Conservation (phyloP, 2,888 invertebrate species). For the Podabrus alpinus region DNA sequence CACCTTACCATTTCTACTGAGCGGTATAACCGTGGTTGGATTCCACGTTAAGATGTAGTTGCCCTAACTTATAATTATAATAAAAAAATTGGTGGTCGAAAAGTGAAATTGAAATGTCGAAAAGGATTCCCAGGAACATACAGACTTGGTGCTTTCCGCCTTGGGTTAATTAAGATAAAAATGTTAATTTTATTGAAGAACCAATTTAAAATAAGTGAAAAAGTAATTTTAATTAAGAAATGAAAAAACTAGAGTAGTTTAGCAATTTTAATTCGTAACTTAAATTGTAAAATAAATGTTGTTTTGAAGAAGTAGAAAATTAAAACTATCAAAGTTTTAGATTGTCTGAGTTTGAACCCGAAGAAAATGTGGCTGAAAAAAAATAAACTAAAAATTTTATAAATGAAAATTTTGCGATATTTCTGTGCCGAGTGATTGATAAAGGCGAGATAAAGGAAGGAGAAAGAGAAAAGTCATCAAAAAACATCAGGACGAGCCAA, state of each 20-base stretch:
- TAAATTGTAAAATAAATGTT: neutral
- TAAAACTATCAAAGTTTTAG: neutral
- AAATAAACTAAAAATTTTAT: neutral
- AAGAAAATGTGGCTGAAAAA: neutral
- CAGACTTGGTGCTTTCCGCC: neutral
- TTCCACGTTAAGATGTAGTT: too few relatives aligned
- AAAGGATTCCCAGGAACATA: neutral
- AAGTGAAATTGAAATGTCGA: neutral
- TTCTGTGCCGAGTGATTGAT: constrained; percentile 27
- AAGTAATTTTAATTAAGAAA: neutral
- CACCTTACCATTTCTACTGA: too few relatives aligned
- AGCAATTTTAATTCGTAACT: neutral
- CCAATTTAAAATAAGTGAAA: neutral
- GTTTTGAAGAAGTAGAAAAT: neutral
- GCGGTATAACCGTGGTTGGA: too few relatives aligned
- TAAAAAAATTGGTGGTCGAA: neutral
- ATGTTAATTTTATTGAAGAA: neutral
- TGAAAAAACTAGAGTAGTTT: neutral
- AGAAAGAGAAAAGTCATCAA: constrained; percentile 43
- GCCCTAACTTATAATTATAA: neutral
- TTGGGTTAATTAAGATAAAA: neutral
- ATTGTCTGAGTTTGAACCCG: neutral
- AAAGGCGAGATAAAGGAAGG: constrained; percentile 41
- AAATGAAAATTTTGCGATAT: neutral
- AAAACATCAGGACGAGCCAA: constrained; percentile 40